phyloP scores from a whole-genome alignment of 1,140 invertebrate species.

The Mylabris phalerata region DNA sequence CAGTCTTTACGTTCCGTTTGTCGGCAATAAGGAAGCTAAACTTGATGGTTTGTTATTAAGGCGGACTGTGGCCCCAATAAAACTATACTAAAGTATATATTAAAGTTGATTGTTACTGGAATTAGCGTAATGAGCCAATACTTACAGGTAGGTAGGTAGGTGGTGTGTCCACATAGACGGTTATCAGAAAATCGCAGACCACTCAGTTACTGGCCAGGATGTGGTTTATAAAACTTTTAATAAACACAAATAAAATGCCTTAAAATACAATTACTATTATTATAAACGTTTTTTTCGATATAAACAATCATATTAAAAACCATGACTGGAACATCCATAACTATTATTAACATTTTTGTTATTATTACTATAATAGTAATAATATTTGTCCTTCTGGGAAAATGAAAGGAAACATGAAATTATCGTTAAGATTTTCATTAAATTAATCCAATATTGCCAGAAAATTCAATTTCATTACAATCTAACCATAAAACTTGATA shows the following conservation, averaged over 20 bases:
- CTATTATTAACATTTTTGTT: too few species aligned
- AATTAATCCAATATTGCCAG: too few species aligned
- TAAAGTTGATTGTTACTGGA: constrained; percentile 23
- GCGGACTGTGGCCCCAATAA: constrained; percentile 27
- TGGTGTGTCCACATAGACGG: neutral
- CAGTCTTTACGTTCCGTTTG: constrained; percentile 11
- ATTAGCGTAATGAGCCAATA: constrained; percentile 22
- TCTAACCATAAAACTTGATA: too few species aligned
- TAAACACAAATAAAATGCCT: neutral
- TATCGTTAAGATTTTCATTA: too few species aligned
- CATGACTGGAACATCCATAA: too few species aligned
- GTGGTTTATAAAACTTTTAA: constrained; percentile 15
- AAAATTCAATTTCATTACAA: too few species aligned
- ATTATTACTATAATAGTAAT: too few species aligned
- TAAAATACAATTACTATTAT: constrained; percentile 13
- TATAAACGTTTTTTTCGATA: neutral
- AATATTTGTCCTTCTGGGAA: too few species aligned
- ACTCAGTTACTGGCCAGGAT: constrained; percentile 8
- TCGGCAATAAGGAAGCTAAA: constrained; percentile 20
- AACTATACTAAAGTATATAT: constrained; percentile 21
- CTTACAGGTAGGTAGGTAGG: neutral
- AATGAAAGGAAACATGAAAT: too few species aligned
- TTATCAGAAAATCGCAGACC: neutral
- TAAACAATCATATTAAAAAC: too few species aligned
- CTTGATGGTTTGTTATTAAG: constrained; percentile 21